Conservation (phyloP, 2,888 invertebrate species). For the Dendrolimus houi region DNA sequence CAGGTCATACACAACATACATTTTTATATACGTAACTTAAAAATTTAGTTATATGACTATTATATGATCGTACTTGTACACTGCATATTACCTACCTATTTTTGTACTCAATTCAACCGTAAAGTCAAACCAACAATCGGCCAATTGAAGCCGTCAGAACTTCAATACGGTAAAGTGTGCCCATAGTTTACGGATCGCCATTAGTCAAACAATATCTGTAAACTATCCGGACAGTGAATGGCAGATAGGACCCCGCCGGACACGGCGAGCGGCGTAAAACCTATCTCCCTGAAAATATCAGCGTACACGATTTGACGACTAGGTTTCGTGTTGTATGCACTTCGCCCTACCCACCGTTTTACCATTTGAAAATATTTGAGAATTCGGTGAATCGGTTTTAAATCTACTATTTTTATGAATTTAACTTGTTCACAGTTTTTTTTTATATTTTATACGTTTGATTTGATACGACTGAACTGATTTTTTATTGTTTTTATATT, state of each 20-base stretch:
- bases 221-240: conserved; percentile 34
- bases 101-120: neutral
- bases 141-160: conserved; percentile 33
- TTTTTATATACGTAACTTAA: too few species aligned
- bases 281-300: conserved; percentile 15
- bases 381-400: too few species aligned
- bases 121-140: conserved; percentile 22
- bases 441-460: too few species aligned
- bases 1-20: too few species aligned
- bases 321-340: neutral
- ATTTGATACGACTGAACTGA: too few species aligned
- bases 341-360: neutral
- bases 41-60: too few species aligned
- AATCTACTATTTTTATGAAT: too few species aligned
- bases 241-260: conserved; percentile 21
- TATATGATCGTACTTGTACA: too few species aligned
- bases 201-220: conserved; percentile 53
- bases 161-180: conserved; percentile 44
- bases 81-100: too few species aligned
- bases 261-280: conserved; percentile 11
- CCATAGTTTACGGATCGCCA: conserved; percentile 34
- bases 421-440: too few species aligned
- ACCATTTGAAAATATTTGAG: neutral
- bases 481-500: too few species aligned
- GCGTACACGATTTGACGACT: conserved; percentile 7